These are phyloP conservation scores for Brachionichthys hirsutus DNA, from an alignment of 2,113 vertebrate species.

Conservation along the genomic window DNA sequence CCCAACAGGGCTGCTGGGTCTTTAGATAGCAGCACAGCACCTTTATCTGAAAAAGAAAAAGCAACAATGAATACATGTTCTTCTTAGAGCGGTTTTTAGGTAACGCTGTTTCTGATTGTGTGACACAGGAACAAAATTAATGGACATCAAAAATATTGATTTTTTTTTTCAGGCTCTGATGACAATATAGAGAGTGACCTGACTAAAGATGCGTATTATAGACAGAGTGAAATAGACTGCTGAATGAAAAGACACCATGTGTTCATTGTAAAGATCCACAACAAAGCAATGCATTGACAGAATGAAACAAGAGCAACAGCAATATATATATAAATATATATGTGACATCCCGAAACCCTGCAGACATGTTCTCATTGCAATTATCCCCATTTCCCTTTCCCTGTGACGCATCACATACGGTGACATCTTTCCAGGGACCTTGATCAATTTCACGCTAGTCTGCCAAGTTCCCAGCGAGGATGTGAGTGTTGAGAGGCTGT, in stretches of 20 bases:
- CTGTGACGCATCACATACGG: slow-evolving; percentile 35
- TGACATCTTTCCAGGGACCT: slow-evolving; percentile 49
- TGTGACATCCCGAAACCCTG: background rate
- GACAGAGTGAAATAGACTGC: too few relatives aligned
- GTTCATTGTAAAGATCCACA: too few relatives aligned
- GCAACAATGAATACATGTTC: background rate
- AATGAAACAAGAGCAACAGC: slow-evolving; percentile 9
- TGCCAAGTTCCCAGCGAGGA: slow-evolving; percentile 56
- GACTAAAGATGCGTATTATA: too few relatives aligned
- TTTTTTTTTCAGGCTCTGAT: too few relatives aligned
- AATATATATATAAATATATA: too few relatives aligned
- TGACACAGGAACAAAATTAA: too few relatives aligned
- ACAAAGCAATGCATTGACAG: background rate
- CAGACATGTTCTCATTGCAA: slow-evolving; percentile 28
- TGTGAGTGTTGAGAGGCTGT: slow-evolving; percentile 58
- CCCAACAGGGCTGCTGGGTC: slow-evolving; percentile 22
- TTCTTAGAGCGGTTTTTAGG: too few relatives aligned
- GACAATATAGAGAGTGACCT: too few relatives aligned
- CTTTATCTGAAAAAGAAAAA: background rate
- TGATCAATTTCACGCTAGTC: slow-evolving; percentile 67
- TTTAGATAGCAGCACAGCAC: too few relatives aligned
- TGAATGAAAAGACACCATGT: too few relatives aligned
- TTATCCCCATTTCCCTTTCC: slow-evolving; percentile 32
- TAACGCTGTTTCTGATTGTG: too few relatives aligned
- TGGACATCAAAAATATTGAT: too few relatives aligned